Evolutionary conservation across 1,140 invertebrate genomes (phyloP).

Genomic region (Calephelis nemesis): DNA sequence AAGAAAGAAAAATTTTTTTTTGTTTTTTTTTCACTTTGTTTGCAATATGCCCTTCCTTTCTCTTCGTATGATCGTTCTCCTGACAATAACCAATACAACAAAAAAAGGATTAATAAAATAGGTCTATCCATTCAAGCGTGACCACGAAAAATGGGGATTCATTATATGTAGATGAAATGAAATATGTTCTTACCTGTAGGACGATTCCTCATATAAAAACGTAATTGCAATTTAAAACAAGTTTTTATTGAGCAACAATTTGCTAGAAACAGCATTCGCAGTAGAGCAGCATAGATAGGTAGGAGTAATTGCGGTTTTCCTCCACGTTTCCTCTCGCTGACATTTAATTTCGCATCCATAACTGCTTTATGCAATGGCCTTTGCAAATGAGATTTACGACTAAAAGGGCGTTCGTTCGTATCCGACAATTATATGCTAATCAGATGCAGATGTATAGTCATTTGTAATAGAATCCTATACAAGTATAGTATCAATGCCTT

Average conservation of each 20-base stretch:
- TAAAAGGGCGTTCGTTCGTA: conserved; percentile 42
- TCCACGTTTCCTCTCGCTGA: conserved; percentile 13
- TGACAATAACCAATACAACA: no score
- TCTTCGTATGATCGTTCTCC: no score
- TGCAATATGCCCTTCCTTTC: no score
- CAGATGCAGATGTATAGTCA: conserved; percentile 22
- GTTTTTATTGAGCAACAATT: neutral
- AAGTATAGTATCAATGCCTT: conserved; percentile 13
- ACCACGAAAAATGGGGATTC: no score
- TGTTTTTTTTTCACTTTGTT: no score
- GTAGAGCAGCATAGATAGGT: conserved; percentile 4
- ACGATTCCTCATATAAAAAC: no score
- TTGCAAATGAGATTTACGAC: conserved; percentile 51
- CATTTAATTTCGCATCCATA: conserved; percentile 28
- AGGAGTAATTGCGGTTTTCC: neutral
- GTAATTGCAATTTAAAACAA: neutral
- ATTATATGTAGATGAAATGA: no score
- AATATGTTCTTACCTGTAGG: no score
- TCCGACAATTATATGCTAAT: conserved; percentile 64
- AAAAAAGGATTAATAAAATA: no score
- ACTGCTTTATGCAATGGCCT: conserved; percentile 28
- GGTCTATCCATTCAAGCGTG: no score
- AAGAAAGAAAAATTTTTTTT: no score
- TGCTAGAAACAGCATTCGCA: neutral
- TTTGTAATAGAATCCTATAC: conserved; percentile 19